These are phyloP conservation scores for Corythaeola cristata DNA, from an alignment of 2,113 vertebrate species.

Conservation along the genomic window DNA sequence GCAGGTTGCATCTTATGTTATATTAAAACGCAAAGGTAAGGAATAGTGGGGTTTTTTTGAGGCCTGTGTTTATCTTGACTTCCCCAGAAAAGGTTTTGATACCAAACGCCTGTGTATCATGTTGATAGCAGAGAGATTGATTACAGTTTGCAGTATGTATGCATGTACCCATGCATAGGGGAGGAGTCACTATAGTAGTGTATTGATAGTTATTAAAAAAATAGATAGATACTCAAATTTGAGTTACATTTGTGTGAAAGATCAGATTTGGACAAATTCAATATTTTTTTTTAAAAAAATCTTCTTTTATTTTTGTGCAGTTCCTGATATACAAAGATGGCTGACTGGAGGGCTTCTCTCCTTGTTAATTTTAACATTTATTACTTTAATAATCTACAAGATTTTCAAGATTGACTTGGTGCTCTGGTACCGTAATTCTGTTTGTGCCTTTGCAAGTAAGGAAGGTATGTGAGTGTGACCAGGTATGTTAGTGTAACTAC, in stretches of 20 bases:
- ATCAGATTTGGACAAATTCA: background rate
- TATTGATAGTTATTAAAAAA: background rate
- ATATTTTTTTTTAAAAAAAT: background rate
- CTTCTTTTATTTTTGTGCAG: constrained; percentile 60
- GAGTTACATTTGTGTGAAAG: background rate
- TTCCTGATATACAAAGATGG: constrained; percentile 62
- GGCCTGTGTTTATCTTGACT: background rate
- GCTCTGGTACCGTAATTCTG: constrained; percentile 81
- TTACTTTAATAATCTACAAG: constrained; percentile 73
- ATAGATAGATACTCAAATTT: background rate
- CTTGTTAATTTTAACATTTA: constrained; percentile 64
- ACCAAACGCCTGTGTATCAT: background rate
- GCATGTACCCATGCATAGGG: background rate
- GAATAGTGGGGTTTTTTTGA: background rate
- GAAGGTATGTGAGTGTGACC: constrained; percentile 77
- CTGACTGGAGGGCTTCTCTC: constrained; percentile 66
- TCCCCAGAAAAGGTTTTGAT: background rate
- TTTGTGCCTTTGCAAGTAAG: constrained; percentile 68
- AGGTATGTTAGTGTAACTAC: background rate
- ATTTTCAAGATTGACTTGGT: constrained; percentile 87
- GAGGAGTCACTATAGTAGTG: background rate
- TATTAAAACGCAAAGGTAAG: constrained; percentile 80
- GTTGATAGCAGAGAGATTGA: background rate
- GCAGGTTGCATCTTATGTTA: constrained; percentile 65
- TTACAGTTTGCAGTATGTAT: background rate